phyloP scores from a whole-genome alignment of 2,888 invertebrate species.

The Agrochola lota region DNA sequence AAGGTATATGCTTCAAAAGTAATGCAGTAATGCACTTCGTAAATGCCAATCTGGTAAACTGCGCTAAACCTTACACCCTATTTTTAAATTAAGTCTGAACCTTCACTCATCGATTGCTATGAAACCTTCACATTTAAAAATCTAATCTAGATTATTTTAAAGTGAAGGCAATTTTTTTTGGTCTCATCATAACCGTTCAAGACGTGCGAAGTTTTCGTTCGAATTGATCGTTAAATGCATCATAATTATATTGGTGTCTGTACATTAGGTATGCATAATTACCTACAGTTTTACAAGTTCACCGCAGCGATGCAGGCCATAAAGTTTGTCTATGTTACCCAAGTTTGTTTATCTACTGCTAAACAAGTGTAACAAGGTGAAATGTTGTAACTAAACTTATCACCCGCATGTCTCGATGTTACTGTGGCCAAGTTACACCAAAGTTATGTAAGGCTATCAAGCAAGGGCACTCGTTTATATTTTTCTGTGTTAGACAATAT shows the following conservation, averaged over 20 bases:
- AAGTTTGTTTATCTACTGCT: constrained; percentile 1
- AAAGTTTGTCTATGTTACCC: background rate
- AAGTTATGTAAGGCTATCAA: constrained; percentile 29
- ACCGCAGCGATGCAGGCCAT: background rate
- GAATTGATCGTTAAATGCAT: background rate
- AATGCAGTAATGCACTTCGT: background rate
- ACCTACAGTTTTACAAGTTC: background rate
- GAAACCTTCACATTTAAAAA: constrained; percentile 40
- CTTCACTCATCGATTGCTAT: constrained; percentile 23
- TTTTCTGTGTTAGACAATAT: background rate
- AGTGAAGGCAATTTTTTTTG: background rate
- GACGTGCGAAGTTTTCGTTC: background rate
- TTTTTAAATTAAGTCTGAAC: background rate
- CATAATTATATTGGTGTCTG: background rate
- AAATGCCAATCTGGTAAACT: background rate
- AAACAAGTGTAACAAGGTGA: constrained; percentile 40
- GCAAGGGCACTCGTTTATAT: constrained; percentile 28
- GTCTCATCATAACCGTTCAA: background rate
- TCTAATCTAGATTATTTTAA: background rate
- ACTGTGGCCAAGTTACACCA: constrained; percentile 27
- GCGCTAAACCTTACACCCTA: background rate
- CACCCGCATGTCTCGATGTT: constrained; percentile 39
- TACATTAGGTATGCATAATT: background rate
- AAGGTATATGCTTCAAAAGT: background rate
- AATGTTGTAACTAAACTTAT: constrained; percentile 49